Conservation (phyloP, 2,113 vertebrate genomes). For the Sander lucioperca region DNA sequence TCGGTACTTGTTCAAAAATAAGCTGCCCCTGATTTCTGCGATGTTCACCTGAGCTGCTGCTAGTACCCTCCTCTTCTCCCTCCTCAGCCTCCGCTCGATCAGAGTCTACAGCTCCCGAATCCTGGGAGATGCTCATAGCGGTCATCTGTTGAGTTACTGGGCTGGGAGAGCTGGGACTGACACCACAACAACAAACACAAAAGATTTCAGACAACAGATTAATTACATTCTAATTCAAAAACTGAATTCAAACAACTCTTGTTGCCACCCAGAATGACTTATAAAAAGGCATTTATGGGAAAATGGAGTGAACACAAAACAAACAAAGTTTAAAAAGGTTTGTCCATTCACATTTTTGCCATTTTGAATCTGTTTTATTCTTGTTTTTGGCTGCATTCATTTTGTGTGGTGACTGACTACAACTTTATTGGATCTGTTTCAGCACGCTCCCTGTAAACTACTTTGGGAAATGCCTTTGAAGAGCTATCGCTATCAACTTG, state of each 20-base stretch:
- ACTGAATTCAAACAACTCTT: not conserved
- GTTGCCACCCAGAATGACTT: not conserved
- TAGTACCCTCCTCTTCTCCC: conserved; percentile 81
- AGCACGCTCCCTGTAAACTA: not conserved
- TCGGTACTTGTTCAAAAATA: not conserved
- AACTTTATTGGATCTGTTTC: not conserved
- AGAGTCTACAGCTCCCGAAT: conserved; percentile 82
- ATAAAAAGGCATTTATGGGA: not conserved
- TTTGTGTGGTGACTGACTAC: conserved; percentile 1
- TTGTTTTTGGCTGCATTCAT: not conserved
- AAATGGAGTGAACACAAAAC: conserved; percentile 11
- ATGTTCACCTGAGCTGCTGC: conserved; percentile 79
- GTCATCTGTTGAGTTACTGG: conserved; percentile 95
- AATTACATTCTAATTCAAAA: not conserved
- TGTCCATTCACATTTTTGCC: not conserved
- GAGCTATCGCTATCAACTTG: conserved; percentile 1
- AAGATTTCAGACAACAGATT: not conserved
- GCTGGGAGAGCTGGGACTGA: conserved; percentile 84
- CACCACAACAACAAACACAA: conserved; percentile 6
- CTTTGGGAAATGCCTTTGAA: conserved; percentile 1
- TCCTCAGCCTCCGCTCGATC: conserved; percentile 82
- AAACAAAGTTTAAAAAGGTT: not conserved
- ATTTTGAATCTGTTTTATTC: not conserved
- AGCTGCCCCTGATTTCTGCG: not conserved
- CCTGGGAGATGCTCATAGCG: conserved; percentile 92